A percentile compares a stretch with the other conserved stretches of the same genome.
These are phyloP conservation scores for Pemphredon lugubris DNA, from an alignment of 2,888 invertebrate species.

Conservation along the genomic window DNA sequence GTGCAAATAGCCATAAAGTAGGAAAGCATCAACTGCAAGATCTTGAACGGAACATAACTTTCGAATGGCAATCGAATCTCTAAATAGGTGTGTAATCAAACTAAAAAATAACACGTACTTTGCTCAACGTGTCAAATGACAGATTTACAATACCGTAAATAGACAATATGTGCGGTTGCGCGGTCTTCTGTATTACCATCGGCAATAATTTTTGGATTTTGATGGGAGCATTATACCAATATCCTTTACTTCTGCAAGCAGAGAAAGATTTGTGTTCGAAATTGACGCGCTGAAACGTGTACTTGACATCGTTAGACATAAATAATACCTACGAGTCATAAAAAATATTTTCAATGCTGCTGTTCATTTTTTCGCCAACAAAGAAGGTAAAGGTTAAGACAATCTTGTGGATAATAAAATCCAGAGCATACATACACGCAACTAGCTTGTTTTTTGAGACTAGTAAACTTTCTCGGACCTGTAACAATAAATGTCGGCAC, in stretches of 20 bases:
- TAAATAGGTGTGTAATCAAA: neutral
- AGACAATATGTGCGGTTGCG: neutral
- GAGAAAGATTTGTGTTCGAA: too few species aligned
- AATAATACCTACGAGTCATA: too few species aligned
- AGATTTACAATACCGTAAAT: neutral
- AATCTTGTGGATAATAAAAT: too few species aligned
- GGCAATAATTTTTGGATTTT: neutral
- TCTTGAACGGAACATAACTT: slow-evolving; percentile 21
- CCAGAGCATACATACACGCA: too few species aligned
- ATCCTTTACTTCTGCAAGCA: neutral
- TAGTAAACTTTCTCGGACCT: too few species aligned
- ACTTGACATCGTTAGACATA: too few species aligned
- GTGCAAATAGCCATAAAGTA: slow-evolving; percentile 5
- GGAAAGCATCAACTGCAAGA: slow-evolving; percentile 11
- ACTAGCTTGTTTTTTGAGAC: too few species aligned
- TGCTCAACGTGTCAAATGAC: neutral
- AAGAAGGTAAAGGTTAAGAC: too few species aligned
- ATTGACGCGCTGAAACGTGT: too few species aligned
- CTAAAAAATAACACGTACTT: neutral
- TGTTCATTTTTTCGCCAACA: too few species aligned
- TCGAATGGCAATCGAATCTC: neutral
- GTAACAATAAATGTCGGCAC: too few species aligned
- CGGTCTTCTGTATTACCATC: neutral
- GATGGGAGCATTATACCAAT: slow-evolving; percentile 5
- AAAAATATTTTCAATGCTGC: too few species aligned